phyloP scores from a whole-genome alignment of 2,888 invertebrate genomes.

The Phorcus lineatus region DNA sequence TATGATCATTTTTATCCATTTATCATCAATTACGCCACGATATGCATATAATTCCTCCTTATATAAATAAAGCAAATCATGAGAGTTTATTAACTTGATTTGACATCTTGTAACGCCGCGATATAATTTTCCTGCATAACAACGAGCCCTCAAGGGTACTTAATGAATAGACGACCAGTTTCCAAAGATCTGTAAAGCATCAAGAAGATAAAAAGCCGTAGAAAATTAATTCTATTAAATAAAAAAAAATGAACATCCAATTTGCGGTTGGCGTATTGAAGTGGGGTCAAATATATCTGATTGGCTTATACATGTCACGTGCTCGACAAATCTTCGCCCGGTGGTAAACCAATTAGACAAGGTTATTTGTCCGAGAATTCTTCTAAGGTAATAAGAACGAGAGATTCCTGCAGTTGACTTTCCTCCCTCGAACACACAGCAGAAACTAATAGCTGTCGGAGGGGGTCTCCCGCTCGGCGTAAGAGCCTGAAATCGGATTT shows the following conservation, averaged over 20 bases:
- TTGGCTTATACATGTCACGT: neutral
- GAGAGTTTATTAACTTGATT: no score
- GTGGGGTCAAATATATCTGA: neutral
- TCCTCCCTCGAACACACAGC: neutral
- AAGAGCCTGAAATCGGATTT: neutral
- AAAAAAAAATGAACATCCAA: neutral
- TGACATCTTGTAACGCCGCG: no score
- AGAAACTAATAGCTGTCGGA: neutral
- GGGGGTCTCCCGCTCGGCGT: neutral
- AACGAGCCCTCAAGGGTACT: no score
- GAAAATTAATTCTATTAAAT: conserved; percentile 4
- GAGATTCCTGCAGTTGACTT: neutral
- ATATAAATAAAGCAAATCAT: no score
- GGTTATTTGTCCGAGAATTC: neutral
- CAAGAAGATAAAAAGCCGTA: neutral
- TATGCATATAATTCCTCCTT: no score
- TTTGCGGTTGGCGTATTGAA: neutral
- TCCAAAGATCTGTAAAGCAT: no score
- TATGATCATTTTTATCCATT: no score
- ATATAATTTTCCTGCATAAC: no score
- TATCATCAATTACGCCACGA: no score
- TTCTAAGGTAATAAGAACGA: neutral
- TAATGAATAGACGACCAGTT: no score
- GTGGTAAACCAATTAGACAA: neutral
- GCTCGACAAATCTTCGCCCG: neutral